Conservation (phyloP, 2,113 vertebrate species). For the Pao palembangensis region DNA sequence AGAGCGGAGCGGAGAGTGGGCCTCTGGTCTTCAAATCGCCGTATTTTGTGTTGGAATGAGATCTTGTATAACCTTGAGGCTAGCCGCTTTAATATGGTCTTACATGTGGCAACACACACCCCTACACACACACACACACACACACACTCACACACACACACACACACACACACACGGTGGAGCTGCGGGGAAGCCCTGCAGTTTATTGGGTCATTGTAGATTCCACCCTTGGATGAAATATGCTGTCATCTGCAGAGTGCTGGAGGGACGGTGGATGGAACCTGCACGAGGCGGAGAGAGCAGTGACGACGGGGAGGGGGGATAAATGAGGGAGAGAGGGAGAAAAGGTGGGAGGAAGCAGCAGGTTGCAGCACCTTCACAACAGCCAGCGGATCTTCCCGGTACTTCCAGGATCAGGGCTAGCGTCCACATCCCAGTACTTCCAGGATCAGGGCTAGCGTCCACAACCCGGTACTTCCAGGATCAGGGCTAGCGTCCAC, state of each 20-base stretch:
- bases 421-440: no score
- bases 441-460: no score
- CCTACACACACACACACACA: neutral
- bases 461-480: no score
- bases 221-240: constrained; percentile 56
- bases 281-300: neutral
- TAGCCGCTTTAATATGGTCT: constrained; percentile 25
- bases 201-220: constrained; percentile 49
- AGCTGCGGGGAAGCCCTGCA: constrained; percentile 20
- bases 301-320: neutral
- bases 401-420: no score
- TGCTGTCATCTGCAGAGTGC: constrained; percentile 62
- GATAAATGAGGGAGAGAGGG: neutral
- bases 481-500: no score
- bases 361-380: no score
- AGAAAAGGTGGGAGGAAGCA: neutral
- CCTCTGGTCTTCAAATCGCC: constrained; percentile 37
- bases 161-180: neutral
- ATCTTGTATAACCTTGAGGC: constrained; percentile 39
- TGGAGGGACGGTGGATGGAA: constrained; percentile 44
- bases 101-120: neutral
- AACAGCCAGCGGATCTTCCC: no score
- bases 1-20: neutral
- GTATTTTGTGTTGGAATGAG: constrained; percentile 34
- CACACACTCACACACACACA: neutral